phyloP scores from a whole-genome alignment of 2,888 invertebrate species.

The Carpatolechia fugitivella region DNA sequence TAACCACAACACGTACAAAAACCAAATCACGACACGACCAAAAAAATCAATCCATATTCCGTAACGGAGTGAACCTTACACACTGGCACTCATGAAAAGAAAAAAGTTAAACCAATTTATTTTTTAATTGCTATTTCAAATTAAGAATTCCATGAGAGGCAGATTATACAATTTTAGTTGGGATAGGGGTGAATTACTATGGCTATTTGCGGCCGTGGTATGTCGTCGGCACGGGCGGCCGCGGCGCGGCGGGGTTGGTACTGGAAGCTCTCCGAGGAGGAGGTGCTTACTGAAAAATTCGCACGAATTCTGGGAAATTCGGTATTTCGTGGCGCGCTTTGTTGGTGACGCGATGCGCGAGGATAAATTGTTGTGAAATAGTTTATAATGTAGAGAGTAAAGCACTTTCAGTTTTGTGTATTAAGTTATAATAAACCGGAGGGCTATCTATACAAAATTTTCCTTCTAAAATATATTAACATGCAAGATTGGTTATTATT shows the following conservation, averaged over 20 bases:
- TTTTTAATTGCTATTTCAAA: slow-evolving; percentile 18
- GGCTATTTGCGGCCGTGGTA: slow-evolving; percentile 24
- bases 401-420: too few relatives aligned
- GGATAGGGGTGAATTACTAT: background rate
- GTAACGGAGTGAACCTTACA: background rate
- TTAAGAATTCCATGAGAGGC: slow-evolving; percentile 14
- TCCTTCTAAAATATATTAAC: too few relatives aligned
- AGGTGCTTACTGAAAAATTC: slow-evolving; percentile 26
- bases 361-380: too few relatives aligned
- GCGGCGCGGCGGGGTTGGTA: slow-evolving; percentile 59
- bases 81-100: background rate
- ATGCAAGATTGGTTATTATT: too few relatives aligned
- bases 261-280: slow-evolving; percentile 42
- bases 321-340: too few relatives aligned
- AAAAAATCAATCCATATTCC: slow-evolving; percentile 58
- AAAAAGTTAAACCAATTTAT: background rate
- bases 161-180: background rate
- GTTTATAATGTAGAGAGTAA: too few relatives aligned
- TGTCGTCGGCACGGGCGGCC: slow-evolving; percentile 59
- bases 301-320: slow-evolving; percentile 30
- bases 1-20: slow-evolving; percentile 21
- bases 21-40: slow-evolving; percentile 36
- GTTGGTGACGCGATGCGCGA: too few relatives aligned
- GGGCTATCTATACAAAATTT: too few relatives aligned
- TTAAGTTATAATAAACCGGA: background rate